These are phyloP conservation scores for Mesocentrotus franciscanus DNA, from an alignment of 53 echinoderm and acorn worm species.

Conservation along the genomic window DNA sequence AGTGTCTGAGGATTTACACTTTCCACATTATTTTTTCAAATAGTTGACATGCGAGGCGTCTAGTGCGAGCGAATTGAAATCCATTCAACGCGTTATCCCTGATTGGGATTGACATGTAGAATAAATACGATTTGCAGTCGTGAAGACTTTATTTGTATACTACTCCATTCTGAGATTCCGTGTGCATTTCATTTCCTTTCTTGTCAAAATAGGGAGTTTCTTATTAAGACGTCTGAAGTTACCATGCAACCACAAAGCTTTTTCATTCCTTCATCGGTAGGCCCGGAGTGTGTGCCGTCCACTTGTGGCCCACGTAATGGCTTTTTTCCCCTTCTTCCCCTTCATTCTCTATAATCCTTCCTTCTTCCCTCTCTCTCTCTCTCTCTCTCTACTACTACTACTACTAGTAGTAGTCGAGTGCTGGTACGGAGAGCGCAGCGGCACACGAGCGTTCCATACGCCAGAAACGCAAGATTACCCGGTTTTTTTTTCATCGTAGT, in stretches of 20 bases:
- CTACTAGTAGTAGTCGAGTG: constrained; percentile 50
- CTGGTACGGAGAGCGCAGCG: constrained; percentile 88
- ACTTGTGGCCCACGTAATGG: not conserved
- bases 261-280: not conserved
- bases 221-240: not conserved
- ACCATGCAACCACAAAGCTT: not conserved
- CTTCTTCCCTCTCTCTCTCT: not conserved
- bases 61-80: not conserved
- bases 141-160: constrained; percentile 35
- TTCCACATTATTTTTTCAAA: not conserved
- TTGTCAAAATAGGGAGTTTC: not conserved
- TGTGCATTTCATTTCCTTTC: constrained; percentile 59
- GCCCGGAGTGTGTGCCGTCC: not conserved
- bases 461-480: constrained; percentile 93
- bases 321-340: not conserved
- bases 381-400: not conserved
- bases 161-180: constrained; percentile 34
- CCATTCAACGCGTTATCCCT: not conserved
- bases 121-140: not conserved
- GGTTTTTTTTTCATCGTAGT: constrained; percentile 97
- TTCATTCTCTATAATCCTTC: not conserved
- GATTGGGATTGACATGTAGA: not conserved
- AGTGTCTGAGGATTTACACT: too few relatives aligned
- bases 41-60: not conserved
- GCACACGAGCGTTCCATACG: constrained; percentile 93